Evolutionary conservation across 2,797 vertebrate species (phyloP).

Genomic region (Buphagus erythrorhynchus): DNA sequence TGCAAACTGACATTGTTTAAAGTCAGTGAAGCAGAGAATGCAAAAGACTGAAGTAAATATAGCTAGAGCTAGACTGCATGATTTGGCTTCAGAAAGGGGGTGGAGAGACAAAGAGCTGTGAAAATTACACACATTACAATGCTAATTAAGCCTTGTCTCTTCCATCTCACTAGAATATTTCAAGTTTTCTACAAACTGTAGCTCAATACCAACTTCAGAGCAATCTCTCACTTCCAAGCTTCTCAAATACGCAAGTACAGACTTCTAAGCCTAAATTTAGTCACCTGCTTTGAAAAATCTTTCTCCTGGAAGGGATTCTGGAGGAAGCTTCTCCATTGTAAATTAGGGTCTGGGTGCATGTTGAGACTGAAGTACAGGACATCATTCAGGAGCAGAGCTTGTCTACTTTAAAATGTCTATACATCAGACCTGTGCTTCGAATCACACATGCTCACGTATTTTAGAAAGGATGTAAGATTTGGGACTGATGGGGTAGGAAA

Average conservation of each 20-base stretch:
- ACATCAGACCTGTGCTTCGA: not conserved
- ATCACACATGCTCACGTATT: not conserved
- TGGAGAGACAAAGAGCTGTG: not conserved
- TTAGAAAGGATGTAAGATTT: not conserved
- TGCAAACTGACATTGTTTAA: not conserved
- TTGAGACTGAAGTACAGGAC: not conserved
- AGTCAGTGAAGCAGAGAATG: not conserved
- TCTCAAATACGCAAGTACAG: not conserved
- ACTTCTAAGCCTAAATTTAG: not conserved
- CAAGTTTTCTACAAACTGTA: not conserved
- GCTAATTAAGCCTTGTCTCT: not conserved
- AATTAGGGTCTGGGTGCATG: not conserved
- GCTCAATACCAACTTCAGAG: not conserved
- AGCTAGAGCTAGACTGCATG: not conserved
- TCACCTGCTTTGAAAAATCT: not conserved
- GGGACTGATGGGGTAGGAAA: not conserved
- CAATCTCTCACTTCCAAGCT: not conserved
- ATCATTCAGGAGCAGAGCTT: not conserved
- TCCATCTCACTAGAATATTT: not conserved
- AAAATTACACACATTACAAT: not conserved
- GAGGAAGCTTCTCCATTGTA: not conserved
- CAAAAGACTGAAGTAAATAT: not conserved
- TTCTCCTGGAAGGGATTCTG: not conserved
- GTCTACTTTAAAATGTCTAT: not conserved
- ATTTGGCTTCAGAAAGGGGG: not conserved